Percentiles rank a stretch among this genome's conserved stretches.
phyloP scores from a whole-genome alignment of 2,113 vertebrate species.

The Carettochelys insculpta region DNA sequence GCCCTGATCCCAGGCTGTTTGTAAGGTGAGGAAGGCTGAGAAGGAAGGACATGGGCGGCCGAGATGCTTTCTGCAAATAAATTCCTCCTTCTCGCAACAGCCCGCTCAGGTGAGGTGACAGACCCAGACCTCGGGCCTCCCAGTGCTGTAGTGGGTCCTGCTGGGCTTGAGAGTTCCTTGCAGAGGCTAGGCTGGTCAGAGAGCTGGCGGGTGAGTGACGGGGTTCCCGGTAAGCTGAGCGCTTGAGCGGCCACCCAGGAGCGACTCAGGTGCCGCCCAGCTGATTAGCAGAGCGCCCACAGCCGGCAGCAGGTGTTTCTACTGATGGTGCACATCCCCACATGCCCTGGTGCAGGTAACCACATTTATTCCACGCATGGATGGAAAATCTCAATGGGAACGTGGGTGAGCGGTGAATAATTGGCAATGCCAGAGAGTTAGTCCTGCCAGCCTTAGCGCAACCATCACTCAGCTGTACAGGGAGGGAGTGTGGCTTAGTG shows the following conservation, averaged over 20 bases:
- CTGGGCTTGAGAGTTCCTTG: neutral
- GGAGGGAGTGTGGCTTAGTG: neutral
- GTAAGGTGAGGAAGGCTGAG: neutral
- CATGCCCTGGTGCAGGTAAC: too few relatives aligned
- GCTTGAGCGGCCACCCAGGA: too few relatives aligned
- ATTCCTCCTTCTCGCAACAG: neutral
- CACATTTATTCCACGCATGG: too few relatives aligned
- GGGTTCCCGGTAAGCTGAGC: too few relatives aligned
- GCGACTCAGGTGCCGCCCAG: too few relatives aligned
- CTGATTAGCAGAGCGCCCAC: too few relatives aligned
- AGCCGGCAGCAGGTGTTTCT: too few relatives aligned
- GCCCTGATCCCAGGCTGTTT: neutral
- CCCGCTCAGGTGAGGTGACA: neutral
- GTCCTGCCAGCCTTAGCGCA: neutral
- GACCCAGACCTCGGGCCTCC: neutral
- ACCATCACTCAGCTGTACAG: neutral
- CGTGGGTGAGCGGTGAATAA: neutral
- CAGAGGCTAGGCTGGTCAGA: neutral
- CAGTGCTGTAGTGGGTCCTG: neutral
- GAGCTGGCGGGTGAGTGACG: neutral
- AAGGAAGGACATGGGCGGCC: neutral
- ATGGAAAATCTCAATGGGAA: too few relatives aligned
- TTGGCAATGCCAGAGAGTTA: neutral
- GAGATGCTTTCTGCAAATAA: neutral
- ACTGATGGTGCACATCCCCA: too few relatives aligned